Percentiles rank a stretch among this genome's conserved stretches.
Evolutionary conservation across 2,888 invertebrate species (phyloP).

Genomic region (Drosophila infuscata): DNA sequence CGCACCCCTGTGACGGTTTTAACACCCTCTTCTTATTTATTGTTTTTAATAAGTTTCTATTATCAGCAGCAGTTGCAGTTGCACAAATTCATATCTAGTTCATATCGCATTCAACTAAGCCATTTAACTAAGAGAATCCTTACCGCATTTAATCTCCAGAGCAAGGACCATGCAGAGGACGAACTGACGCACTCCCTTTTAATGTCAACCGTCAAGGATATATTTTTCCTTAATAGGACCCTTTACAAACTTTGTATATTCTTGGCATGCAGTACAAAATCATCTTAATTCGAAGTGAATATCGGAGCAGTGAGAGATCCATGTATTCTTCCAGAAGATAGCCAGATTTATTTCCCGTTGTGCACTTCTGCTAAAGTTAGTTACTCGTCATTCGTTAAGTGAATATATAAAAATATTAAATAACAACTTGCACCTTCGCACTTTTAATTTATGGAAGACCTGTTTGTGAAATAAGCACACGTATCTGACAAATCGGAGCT

Average conservation of each 20-base stretch:
- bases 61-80: not conserved
- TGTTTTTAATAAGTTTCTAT: conserved; percentile 1
- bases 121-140: not conserved
- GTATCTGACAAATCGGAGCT: not conserved
- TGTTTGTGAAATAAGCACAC: not conserved
- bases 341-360: not conserved
- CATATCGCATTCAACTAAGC: not conserved
- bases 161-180: not conserved
- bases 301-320: not conserved
- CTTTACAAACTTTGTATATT: not conserved
- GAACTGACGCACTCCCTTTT: not conserved
- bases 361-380: not conserved
- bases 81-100: not conserved
- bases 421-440: not conserved
- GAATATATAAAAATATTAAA: not conserved
- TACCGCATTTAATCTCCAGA: too few relatives aligned
- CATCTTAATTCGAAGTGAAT: not conserved
- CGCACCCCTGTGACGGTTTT: not conserved
- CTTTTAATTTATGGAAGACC: not conserved
- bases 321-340: not conserved
- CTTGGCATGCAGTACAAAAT: not conserved
- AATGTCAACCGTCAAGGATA: not conserved
- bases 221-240: not conserved
- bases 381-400: not conserved
- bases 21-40: conserved; percentile 1